phyloP scores from a whole-genome alignment of 2,113 vertebrate genomes.

The Prunella fulvescens region DNA sequence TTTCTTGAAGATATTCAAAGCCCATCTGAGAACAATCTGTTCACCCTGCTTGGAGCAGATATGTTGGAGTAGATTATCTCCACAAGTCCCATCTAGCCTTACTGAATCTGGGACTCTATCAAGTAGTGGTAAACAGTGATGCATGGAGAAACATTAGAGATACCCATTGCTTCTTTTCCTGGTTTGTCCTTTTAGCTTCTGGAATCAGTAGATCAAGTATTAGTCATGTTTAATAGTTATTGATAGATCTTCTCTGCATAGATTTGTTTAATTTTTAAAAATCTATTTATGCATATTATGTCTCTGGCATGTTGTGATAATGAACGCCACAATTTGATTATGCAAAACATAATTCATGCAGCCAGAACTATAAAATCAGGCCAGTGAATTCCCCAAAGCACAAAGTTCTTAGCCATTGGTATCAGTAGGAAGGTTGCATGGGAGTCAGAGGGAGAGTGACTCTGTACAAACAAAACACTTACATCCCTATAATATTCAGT shows the following conservation, averaged over 20 bases:
- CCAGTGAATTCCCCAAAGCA: neutral
- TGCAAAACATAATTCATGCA: neutral
- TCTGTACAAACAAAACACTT: neutral
- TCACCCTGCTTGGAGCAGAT: neutral
- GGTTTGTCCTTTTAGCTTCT: neutral
- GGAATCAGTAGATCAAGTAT: neutral
- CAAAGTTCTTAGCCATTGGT: neutral
- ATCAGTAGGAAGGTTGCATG: rapidly evolving
- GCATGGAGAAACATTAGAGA: neutral
- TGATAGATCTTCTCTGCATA: neutral
- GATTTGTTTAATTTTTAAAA: neutral
- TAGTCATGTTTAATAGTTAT: neutral
- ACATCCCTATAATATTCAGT: neutral
- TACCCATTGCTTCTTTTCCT: neutral
- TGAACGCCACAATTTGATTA: neutral
- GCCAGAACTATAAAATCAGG: neutral
- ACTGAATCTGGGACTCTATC: neutral
- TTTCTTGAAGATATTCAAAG: neutral
- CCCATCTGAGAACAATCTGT: neutral
- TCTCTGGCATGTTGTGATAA: neutral
- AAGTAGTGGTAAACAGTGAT: neutral
- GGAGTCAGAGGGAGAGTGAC: neutral
- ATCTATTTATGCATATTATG: neutral
- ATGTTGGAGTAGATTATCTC: neutral
- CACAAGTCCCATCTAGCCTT: neutral